A percentile compares a stretch with the other conserved stretches of the same genome.
Conservation (phyloP, 2,888 invertebrate genomes). For the Athetis lepigone region DNA sequence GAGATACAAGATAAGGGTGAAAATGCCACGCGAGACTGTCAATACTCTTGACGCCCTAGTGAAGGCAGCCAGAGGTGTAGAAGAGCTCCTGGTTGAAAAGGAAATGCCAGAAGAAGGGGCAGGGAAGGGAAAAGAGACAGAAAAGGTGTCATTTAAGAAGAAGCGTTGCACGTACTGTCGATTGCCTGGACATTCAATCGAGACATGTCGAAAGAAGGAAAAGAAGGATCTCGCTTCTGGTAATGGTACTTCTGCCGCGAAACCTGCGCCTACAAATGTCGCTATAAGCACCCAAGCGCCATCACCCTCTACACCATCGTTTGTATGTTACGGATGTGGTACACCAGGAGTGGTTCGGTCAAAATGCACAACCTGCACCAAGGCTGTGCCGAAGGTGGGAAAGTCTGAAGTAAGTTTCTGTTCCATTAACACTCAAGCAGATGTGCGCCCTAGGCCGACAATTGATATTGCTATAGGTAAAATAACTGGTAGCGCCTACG, state of each 20-base stretch:
- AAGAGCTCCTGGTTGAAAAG: slow-evolving; percentile 18
- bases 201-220: slow-evolving; percentile 14
- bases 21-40: slow-evolving; percentile 20
- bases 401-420: slow-evolving; percentile 38
- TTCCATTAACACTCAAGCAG: slow-evolving; percentile 9
- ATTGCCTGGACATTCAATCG: slow-evolving; percentile 14
- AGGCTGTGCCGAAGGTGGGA: background rate
- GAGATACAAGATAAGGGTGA: slow-evolving; percentile 18
- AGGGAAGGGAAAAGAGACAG: slow-evolving; percentile 9
- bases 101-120: background rate
- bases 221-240: slow-evolving; percentile 19
- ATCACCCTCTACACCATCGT: slow-evolving; percentile 16
- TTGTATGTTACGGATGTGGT: slow-evolving; percentile 20
- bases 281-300: slow-evolving; percentile 21
- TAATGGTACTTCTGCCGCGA: slow-evolving; percentile 10
- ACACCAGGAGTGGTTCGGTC: slow-evolving; percentile 19
- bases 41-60: slow-evolving; percentile 20
- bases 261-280: slow-evolving; percentile 2
- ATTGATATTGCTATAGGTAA: slow-evolving; percentile 40
- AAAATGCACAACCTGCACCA: slow-evolving; percentile 34
- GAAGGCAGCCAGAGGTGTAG: slow-evolving; percentile 18
- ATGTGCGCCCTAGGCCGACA: slow-evolving; percentile 37
- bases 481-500: slow-evolving; percentile 38
- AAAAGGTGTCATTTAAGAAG: slow-evolving; percentile 8
- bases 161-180: slow-evolving; percentile 15